Percentiles rank a stretch among this genome's conserved stretches.
These are phyloP conservation scores for Neopelma chrysocephalum DNA, from an alignment of 2,797 vertebrate species.

Conservation along the genomic window DNA sequence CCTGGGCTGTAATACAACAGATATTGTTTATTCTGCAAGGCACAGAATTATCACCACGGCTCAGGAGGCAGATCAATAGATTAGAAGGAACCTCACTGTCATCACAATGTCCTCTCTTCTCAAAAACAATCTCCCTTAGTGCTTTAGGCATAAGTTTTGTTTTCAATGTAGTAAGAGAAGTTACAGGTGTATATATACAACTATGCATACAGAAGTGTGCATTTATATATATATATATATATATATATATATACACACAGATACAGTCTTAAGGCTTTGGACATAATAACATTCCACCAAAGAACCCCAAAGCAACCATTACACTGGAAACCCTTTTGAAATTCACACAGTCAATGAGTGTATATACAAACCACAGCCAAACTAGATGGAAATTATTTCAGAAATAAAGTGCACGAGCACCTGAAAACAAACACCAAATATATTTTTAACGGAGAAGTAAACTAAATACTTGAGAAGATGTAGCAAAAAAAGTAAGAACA, in stretches of 20 bases:
- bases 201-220: too few species aligned
- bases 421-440: neutral
- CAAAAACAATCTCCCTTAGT: neutral
- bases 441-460: neutral
- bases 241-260: neutral
- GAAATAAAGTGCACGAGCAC: neutral
- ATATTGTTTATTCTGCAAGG: neutral
- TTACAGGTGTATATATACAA: neutral
- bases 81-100: neutral
- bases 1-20: neutral
- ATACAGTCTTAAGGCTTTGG: neutral
- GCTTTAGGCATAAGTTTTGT: neutral
- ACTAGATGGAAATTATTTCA: neutral
- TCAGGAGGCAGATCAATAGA: neutral
- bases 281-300: neutral
- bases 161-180: neutral
- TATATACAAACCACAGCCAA: rapidly evolving
- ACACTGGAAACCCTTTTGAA: neutral
- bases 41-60: neutral
- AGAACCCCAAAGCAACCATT: neutral
- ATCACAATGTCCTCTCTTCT: neutral
- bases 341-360: neutral
- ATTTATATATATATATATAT: too few species aligned
- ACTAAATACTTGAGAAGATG: neutral
- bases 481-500: neutral